Conservation (phyloP, 2,888 invertebrate genomes). For the Agonum fuliginosum region DNA sequence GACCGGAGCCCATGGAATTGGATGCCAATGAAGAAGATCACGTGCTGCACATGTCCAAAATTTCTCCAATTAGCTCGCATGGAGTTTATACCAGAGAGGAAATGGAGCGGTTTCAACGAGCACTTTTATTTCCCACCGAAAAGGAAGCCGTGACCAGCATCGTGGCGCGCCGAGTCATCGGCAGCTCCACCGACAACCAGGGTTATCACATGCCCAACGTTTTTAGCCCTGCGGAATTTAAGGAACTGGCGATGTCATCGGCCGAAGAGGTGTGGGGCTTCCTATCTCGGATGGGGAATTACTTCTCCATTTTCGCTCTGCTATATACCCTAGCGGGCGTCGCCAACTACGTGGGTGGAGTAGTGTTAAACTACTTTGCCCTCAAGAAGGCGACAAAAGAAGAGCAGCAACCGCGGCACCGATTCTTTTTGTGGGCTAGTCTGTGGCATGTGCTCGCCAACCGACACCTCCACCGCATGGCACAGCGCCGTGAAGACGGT, state of each 20-base stretch:
- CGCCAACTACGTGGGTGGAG: neutral
- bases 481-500: no score
- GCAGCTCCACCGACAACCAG: no score
- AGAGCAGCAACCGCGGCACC: no score
- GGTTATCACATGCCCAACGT: neutral
- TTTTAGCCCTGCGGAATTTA: neutral
- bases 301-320: neutral
- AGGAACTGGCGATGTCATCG: neutral
- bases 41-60: neutral
- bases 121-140: slow-evolving; percentile 13
- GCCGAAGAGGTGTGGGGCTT: slow-evolving; percentile 27
- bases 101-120: no score
- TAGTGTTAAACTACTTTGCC: no score
- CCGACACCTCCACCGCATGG: no score
- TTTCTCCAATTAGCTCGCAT: slow-evolving; percentile 26
- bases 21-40: neutral
- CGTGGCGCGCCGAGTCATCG: no score
- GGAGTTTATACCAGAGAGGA: no score
- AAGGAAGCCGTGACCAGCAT: no score
- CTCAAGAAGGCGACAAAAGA: no score
- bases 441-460: no score
- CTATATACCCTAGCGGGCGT: neutral
- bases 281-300: neutral
- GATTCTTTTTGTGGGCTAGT: no score
- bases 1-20: neutral